These are phyloP conservation scores for Griposia aprilina DNA, from an alignment of 2,888 invertebrate genomes.

Conservation along the genomic window DNA sequence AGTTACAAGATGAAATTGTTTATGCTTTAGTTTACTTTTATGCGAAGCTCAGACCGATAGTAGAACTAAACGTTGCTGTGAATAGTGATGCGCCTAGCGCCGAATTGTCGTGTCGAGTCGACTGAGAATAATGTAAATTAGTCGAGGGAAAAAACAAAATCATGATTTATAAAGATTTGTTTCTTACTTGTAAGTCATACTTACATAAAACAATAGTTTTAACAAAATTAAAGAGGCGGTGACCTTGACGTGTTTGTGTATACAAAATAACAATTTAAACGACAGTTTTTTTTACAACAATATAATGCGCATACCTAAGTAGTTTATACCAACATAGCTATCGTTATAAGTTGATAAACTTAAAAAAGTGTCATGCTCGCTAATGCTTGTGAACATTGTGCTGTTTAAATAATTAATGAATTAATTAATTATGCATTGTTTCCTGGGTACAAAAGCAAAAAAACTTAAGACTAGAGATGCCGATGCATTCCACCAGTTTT, in stretches of 20 bases:
- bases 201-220: not conserved
- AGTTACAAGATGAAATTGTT: conserved; percentile 31
- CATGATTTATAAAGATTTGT: not conserved
- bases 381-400: not conserved
- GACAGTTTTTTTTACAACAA: too few relatives aligned
- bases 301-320: not conserved
- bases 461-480: too few relatives aligned
- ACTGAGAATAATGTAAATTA: not conserved
- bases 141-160: not conserved
- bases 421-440: not conserved
- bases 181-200: too few relatives aligned
- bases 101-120: not conserved
- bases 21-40: conserved; percentile 1
- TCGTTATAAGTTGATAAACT: not conserved
- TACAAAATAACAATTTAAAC: not conserved
- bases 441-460: not conserved
- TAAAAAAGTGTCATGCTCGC: not conserved
- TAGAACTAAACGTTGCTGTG: not conserved
- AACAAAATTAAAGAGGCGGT: not conserved
- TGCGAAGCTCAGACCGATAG: not conserved
- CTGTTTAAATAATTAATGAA: not conserved
- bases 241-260: not conserved
- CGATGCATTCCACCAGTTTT: too few relatives aligned
- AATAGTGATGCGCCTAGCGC: conserved; percentile 17
- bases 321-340: not conserved